These are phyloP conservation scores for Argyrosomus japonicus DNA, from an alignment of 2,113 vertebrate species.

Conservation along the genomic window DNA sequence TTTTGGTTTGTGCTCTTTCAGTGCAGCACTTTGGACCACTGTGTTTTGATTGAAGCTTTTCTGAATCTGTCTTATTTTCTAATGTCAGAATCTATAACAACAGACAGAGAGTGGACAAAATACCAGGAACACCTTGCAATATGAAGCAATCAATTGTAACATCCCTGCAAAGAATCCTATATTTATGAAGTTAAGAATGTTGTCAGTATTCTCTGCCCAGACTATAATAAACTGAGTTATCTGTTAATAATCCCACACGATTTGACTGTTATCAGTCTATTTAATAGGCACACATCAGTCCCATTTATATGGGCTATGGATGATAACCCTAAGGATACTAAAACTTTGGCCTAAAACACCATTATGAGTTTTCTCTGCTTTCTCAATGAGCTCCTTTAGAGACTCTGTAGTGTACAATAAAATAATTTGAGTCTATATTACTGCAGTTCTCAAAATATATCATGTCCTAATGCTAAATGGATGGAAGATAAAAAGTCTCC, in stretches of 20 bases:
- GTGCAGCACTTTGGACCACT: neutral
- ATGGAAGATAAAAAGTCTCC: neutral
- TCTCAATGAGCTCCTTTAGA: neutral
- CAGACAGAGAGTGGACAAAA: conserved; percentile 8
- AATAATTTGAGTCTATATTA: neutral
- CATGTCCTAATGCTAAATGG: neutral
- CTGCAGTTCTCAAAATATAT: neutral
- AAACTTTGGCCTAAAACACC: neutral
- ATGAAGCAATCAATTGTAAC: conserved; percentile 42
- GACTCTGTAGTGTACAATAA: neutral
- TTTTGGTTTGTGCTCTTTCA: neutral
- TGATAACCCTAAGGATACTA: too few relatives aligned
- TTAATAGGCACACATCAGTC: too few relatives aligned
- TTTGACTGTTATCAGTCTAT: too few relatives aligned
- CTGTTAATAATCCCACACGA: neutral
- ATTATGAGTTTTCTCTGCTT: neutral
- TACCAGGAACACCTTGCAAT: conserved; percentile 7
- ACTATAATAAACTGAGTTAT: neutral
- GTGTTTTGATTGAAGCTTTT: neutral
- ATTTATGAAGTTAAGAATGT: conserved; percentile 1
- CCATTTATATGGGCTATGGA: too few relatives aligned
- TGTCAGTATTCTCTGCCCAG: neutral
- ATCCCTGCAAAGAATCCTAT: neutral
- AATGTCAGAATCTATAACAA: conserved; percentile 8
- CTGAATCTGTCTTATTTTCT: conserved; percentile 1